Evolutionary conservation across 2,113 vertebrate genomes (phyloP).

Genomic region (Junco hyemalis): DNA sequence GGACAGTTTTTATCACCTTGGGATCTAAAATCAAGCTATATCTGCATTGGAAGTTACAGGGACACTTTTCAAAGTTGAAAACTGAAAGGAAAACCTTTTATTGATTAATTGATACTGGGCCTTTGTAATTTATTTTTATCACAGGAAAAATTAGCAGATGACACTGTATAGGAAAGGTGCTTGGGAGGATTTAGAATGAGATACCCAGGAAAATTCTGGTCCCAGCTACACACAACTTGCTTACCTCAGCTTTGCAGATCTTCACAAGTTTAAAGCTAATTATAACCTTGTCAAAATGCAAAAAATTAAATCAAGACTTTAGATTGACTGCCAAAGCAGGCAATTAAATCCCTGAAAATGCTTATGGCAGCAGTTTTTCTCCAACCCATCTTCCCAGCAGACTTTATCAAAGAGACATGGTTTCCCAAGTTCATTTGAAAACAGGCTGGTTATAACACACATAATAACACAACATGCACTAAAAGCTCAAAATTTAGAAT

Average conservation of each 20-base stretch:
- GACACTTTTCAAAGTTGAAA: background rate
- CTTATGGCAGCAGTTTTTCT: background rate
- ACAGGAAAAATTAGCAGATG: background rate
- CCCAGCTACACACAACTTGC: background rate
- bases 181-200: background rate
- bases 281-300: conserved; percentile 4
- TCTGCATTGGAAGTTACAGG: background rate
- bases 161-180: background rate
- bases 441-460: background rate
- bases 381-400: background rate
- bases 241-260: background rate
- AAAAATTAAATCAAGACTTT: background rate
- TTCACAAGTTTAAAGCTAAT: conserved; percentile 19
- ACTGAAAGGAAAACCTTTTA: background rate
- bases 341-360: background rate
- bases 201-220: background rate
- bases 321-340: background rate
- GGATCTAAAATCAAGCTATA: background rate
- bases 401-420: background rate
- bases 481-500: background rate
- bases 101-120: background rate
- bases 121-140: background rate
- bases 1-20: background rate
- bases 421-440: background rate
- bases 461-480: background rate